phyloP scores from a whole-genome alignment of 2,113 vertebrate genomes.

The Circaetus gallicus region DNA sequence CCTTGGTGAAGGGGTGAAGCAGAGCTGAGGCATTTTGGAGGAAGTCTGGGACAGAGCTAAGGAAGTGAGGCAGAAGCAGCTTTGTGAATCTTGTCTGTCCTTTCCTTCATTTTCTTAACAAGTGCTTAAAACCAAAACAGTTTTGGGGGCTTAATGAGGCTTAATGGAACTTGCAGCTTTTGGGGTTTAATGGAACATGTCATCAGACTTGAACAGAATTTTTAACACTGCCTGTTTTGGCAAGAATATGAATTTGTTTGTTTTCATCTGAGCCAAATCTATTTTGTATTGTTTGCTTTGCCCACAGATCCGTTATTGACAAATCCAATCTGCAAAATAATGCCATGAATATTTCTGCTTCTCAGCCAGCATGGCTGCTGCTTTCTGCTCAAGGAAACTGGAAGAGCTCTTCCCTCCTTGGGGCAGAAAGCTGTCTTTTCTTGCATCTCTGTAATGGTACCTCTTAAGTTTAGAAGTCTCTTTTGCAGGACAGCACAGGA shows the following conservation, averaged over 20 bases:
- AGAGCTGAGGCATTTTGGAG: background rate
- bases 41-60: background rate
- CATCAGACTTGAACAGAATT: background rate
- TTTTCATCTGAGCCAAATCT: background rate
- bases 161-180: background rate
- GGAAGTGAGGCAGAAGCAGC: background rate
- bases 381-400: background rate
- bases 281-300: background rate
- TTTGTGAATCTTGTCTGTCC: background rate
- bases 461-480: background rate
- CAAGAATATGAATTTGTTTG: background rate
- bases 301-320: background rate
- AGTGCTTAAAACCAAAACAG: background rate
- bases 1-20: background rate
- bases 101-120: background rate
- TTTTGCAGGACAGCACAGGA: background rate
- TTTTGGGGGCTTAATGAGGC: background rate
- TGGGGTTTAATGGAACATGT: background rate
- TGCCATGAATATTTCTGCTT: background rate
- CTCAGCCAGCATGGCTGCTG: background rate
- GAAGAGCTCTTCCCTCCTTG: background rate
- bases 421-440: background rate
- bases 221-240: background rate
- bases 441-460: background rate
- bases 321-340: background rate